A percentile compares a stretch with the other conserved stretches of the same genome.
phyloP scores from a whole-genome alignment of 2,888 invertebrate species.

The Lithophane ornitopus region DNA sequence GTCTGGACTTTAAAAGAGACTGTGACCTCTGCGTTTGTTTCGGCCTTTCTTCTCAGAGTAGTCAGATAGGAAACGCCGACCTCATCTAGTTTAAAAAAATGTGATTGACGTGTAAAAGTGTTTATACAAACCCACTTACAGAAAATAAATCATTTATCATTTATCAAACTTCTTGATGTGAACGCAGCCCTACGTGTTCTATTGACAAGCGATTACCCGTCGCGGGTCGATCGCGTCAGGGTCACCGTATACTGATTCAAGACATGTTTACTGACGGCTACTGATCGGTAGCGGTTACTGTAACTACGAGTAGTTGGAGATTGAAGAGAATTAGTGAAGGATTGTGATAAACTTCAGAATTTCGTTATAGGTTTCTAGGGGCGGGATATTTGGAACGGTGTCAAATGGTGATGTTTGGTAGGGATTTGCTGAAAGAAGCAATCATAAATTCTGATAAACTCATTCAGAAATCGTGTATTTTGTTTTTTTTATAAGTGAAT shows the following conservation, averaged over 20 bases:
- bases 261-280: conserved; percentile 2
- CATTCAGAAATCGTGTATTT: background rate
- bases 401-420: background rate
- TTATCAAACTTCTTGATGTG: background rate
- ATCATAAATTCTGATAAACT: background rate
- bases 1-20: no score
- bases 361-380: background rate
- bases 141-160: no score
- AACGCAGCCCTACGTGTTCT: background rate
- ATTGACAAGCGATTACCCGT: conserved; percentile 46
- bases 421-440: background rate
- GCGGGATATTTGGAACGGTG: background rate
- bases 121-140: no score
- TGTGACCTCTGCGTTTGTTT: no score
- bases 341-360: background rate
- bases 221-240: conserved; percentile 35
- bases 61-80: no score
- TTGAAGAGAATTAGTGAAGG: background rate
- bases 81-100: no score
- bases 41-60: no score
- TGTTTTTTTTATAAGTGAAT: background rate
- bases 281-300: background rate
- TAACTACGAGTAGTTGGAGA: background rate
- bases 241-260: conserved; percentile 9
- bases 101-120: no score